Base-by-base conservation (phyloP, 2,888 invertebrate species). In the Sussaba pulchella region DNA sequence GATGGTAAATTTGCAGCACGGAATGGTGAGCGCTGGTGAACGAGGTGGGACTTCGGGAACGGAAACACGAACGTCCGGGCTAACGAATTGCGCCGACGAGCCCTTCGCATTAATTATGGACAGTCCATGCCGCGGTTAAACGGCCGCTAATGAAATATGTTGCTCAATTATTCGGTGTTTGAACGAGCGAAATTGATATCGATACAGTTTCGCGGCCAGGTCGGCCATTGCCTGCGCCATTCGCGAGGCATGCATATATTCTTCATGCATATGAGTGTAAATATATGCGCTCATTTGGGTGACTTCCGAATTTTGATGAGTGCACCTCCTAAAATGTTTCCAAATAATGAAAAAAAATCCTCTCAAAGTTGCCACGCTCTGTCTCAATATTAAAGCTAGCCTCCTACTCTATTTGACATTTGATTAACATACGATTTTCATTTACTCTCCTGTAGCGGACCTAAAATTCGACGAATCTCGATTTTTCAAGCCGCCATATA, bases 141-240 rank as follows among this genome's bases (percentile, higher is more conserved):
- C 83, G 81, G 61, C 52, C 81, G 76, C 87, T 87, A 87, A 87
- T 89, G 87, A 89, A 90, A 88, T 89, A 89, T 87, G 87, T 83
- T 81, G 84, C 84, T 88, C 86, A 87, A 89, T 89, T 87, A 89
- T 88, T 89, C 87, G 84, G 82, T 85, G 84, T 86, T 87, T 87
- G 86, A 89, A 89, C 87, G 85, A 84, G 85, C 82, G 81, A 85
- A 86, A 89, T 89, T 88, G 86, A 88, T 87, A 86, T 63, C 67
- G 78, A 9, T 8, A 31, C 39, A n/a, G 57, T 31, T 54, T 57
- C 43, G 63, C 43, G 26, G 8, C 14, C 57, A 57, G 57, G 31
- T 57, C 57, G 57, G 57, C 31, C 14, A n/a, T 54, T 31, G 26
- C 43, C n/a, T n/a, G n/a, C n/a, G n/a, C n/a, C n/a, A n/a, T n/a